Base-by-base conservation (phyloP, 2,113 vertebrate genomes). In the Tenrec ecaudatus region DNA sequence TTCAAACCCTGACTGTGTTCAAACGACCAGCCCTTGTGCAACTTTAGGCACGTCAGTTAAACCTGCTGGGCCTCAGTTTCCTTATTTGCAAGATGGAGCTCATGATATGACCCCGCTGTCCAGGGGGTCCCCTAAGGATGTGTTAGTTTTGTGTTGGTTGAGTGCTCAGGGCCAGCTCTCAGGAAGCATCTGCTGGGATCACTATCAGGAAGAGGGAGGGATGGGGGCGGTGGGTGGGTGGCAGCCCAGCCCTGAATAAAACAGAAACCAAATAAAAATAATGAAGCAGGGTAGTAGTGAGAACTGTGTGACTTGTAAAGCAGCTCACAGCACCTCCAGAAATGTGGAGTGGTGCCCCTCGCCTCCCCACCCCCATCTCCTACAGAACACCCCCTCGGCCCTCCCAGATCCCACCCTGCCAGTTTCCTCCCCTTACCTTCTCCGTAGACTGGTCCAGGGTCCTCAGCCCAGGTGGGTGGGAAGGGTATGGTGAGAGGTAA, bases 381-480 rank as follows among this genome's bases (percentile, higher is more conserved):
- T 40, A 40, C 40, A 40, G 40, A 40, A 40, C 40, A 3, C 40
- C 40, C 40, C 60, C 38, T 33, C 29, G 47, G 4, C 33, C 33
- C 71, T n/a, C 31, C n/a, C 73, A 23, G 4, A 27, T n/a, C 40
- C 29, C 36, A 5, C 33, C 69, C 17, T 43, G 29, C 40, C 91
- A 27, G 2, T 31, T 69, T 77, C 53, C 77, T 83, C 62, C 88
- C 89, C 98, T 98, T 96, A 98, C 98, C 98, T 3, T 98, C 98
- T 97, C 98, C 96, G 96, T 98, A 98, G 97, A 97, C 79, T 66
- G 97, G 97, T 92, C 97, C 92, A 60, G 97, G 76, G 77, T 98
- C 98, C 1, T 98, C 98, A 47, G 94, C 96, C 98, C 98, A 98
- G 33, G 96, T 78, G 0, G 97, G 57, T 4, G 97, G 97, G 86